Conservation (phyloP, 2,797 vertebrate species). For the Lutjanus campechanus region DNA sequence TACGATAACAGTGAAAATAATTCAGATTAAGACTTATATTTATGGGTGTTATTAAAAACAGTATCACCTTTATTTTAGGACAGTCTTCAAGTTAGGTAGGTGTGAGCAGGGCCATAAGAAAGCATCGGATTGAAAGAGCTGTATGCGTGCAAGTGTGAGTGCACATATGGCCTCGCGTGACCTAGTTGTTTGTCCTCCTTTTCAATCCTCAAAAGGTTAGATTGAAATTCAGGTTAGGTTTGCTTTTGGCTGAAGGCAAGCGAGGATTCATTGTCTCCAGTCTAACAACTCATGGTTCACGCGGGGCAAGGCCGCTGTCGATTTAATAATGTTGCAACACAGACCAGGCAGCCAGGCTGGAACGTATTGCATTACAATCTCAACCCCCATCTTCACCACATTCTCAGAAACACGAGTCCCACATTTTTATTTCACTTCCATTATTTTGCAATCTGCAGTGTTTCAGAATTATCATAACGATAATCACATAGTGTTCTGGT, state of each 20-base stretch:
- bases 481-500: constrained; percentile 43
- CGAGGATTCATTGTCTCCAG: constrained; percentile 65
- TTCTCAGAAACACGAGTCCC: constrained; percentile 22
- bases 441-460: constrained; percentile 43
- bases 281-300: constrained; percentile 46
- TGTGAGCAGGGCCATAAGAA: background rate
- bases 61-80: background rate
- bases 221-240: constrained; percentile 78
- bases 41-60: background rate
- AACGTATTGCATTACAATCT: constrained; percentile 36
- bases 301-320: constrained; percentile 46
- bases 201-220: constrained; percentile 65
- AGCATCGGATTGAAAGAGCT: background rate
- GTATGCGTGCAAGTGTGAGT: background rate
- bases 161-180: constrained; percentile 52
- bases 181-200: constrained; percentile 77
- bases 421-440: constrained; percentile 17
- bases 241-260: constrained; percentile 61
- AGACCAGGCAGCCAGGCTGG: constrained; percentile 10
- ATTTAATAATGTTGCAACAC: constrained; percentile 65
- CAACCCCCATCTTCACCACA: constrained; percentile 15
- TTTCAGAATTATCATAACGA: constrained; percentile 40
- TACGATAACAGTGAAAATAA: no score
- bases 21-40: background rate
- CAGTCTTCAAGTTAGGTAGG: background rate